A percentile compares a stretch with the other conserved stretches of the same genome.
These are phyloP conservation scores for Ficedula albicollis DNA, from an alignment of 2,797 vertebrate species.

Conservation along the genomic window DNA sequence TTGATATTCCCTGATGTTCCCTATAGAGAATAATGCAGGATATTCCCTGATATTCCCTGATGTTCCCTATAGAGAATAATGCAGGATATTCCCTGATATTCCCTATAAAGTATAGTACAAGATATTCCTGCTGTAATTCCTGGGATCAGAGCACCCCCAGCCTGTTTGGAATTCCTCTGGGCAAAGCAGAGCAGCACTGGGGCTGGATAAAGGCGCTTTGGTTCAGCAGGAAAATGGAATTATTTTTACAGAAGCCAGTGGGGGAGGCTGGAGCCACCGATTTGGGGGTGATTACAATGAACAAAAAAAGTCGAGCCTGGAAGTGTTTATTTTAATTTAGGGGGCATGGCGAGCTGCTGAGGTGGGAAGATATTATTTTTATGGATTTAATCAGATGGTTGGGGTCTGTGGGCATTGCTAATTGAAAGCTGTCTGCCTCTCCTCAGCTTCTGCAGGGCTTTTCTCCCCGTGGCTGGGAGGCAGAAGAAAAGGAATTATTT, in stretches of 20 bases:
- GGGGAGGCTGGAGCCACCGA: conserved; percentile 27
- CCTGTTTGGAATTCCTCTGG: background rate
- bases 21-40: no score
- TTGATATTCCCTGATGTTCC: no score
- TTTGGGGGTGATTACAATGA: conserved; percentile 43
- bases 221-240: conserved; percentile 43
- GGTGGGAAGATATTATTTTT: conserved; percentile 26
- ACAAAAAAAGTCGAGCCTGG: background rate
- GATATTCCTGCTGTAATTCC: background rate
- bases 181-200: background rate
- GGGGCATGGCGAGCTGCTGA: background rate
- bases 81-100: background rate
- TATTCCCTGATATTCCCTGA: no score
- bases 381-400: background rate
- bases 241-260: conserved; percentile 48
- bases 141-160: conserved; percentile 19
- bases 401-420: conserved; percentile 13
- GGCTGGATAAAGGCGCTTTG: conserved; percentile 8
- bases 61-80: no score
- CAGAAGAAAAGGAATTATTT: background rate
- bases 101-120: background rate
- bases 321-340: conserved; percentile 45
- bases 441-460: background rate
- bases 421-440: background rate
- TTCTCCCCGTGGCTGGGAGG: background rate